A percentile compares a stretch with the other conserved stretches of the same genome.
phyloP scores from a whole-genome alignment of 2,888 invertebrate genomes.

The Apamea monoglypha region DNA sequence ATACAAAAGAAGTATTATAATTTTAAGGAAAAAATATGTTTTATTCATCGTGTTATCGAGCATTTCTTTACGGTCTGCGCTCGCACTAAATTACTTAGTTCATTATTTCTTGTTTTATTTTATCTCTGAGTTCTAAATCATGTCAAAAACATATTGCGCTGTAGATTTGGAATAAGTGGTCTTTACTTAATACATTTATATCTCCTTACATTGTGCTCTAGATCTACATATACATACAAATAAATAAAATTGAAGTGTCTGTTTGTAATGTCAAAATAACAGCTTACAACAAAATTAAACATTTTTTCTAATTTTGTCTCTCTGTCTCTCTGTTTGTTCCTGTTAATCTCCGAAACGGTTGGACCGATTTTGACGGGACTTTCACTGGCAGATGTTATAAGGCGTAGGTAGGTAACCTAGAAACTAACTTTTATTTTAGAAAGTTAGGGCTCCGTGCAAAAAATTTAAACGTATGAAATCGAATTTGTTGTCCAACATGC shows the following conservation, averaged over 20 bases:
- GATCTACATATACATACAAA: not conserved
- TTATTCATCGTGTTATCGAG: slow-evolving; percentile 43
- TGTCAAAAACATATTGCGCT: slow-evolving; percentile 28
- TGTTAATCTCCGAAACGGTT: not conserved
- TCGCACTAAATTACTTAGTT: slow-evolving; percentile 56
- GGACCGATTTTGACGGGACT: not conserved
- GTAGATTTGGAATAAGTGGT: not conserved
- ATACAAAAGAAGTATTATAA: slow-evolving; percentile 35
- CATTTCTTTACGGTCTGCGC: slow-evolving; percentile 61
- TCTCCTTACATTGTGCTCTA: not conserved
- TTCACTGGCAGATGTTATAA: not conserved
- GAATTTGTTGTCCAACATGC: too few species aligned
- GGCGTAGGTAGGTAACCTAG: not conserved
- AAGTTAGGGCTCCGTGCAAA: too few species aligned
- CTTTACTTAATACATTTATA: not conserved
- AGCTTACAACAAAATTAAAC: too few species aligned
- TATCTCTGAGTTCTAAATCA: slow-evolving; percentile 9
- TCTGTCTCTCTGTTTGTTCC: too few species aligned
- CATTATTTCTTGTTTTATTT: slow-evolving; percentile 41
- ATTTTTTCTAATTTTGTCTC: too few species aligned
- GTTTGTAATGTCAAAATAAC: not conserved
- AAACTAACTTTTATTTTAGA: not conserved
- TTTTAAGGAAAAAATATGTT: slow-evolving; percentile 31
- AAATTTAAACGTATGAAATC: too few species aligned
- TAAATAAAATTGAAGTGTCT: not conserved